Conservation (phyloP, 2,113 vertebrate genomes). For the Thryonomys swinderianus region DNA sequence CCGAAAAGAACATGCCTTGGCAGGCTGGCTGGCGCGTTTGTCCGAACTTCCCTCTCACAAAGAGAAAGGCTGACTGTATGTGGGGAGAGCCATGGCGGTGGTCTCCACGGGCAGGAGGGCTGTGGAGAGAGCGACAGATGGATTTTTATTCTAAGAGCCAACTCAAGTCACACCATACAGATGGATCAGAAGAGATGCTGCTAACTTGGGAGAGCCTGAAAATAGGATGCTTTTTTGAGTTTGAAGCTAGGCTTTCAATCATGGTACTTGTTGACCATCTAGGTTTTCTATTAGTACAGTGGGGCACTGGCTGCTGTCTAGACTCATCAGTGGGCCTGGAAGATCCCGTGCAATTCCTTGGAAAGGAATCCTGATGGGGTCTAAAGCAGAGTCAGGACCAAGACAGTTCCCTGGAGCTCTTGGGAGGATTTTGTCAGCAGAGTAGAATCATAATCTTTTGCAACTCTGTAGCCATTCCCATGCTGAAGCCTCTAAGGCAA, state of each 20-base stretch:
- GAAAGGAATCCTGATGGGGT: constrained; percentile 21
- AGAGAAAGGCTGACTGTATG: constrained; percentile 73
- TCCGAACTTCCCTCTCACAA: constrained; percentile 53
- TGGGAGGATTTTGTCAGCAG: neutral
- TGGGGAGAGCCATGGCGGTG: constrained; percentile 41
- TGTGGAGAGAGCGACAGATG: constrained; percentile 55
- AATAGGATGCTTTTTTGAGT: neutral
- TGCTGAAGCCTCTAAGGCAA: constrained; percentile 74
- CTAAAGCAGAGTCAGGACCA: neutral
- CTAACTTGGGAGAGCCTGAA: neutral
- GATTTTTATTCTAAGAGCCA: constrained; percentile 10
- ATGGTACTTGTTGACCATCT: accelerated
- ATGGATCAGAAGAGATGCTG: neutral
- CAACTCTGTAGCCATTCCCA: constrained; percentile 21
- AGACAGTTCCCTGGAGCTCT: neutral
- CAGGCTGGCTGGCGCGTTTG: constrained; percentile 42
- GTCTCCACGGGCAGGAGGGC: neutral
- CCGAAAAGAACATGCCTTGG: constrained; percentile 29
- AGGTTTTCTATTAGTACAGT: neutral
- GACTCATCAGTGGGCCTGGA: neutral
- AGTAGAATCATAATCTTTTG: constrained; percentile 49
- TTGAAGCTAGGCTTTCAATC: neutral
- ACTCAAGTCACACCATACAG: neutral
- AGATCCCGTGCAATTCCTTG: neutral
- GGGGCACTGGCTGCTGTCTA: neutral